Conservation (phyloP, 2,888 invertebrate genomes). For the Dryobotodes eremita region DNA sequence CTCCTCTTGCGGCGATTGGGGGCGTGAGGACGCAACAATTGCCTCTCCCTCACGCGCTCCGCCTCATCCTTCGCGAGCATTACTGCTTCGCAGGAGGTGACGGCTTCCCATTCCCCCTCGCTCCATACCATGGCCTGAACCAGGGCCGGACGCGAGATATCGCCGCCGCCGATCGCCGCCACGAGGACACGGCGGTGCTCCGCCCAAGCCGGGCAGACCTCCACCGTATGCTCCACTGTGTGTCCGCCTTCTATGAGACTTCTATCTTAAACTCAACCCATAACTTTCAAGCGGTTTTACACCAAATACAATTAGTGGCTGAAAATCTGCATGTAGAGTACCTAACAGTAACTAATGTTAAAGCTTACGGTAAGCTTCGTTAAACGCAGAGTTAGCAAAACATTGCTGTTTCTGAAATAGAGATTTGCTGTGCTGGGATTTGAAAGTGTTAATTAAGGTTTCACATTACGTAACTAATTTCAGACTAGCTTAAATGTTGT, state of each 20-base stretch:
- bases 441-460: neutral
- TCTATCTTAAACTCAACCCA: neutral
- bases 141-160: too few species aligned
- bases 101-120: too few species aligned
- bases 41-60: too few species aligned
- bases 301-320: constrained; percentile 11
- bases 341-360: neutral
- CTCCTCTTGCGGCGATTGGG: too few species aligned
- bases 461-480: constrained; percentile 15
- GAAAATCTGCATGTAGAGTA: constrained; percentile 10
- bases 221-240: too few species aligned
- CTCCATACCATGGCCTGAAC: too few species aligned
- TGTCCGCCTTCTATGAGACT: neutral
- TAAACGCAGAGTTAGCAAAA: neutral
- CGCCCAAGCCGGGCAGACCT: too few species aligned
- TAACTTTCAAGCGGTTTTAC: constrained; percentile 9
- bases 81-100: too few species aligned
- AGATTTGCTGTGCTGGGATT: neutral
- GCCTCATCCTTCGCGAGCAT: too few species aligned
- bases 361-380: neutral
- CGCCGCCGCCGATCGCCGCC: too few species aligned
- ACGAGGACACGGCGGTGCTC: too few species aligned
- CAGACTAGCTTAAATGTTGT: neutral
- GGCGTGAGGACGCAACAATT: too few species aligned
- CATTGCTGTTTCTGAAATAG: neutral